Conservation (phyloP, 2,113 vertebrate species). For the Nothoprocta pentlandii region DNA sequence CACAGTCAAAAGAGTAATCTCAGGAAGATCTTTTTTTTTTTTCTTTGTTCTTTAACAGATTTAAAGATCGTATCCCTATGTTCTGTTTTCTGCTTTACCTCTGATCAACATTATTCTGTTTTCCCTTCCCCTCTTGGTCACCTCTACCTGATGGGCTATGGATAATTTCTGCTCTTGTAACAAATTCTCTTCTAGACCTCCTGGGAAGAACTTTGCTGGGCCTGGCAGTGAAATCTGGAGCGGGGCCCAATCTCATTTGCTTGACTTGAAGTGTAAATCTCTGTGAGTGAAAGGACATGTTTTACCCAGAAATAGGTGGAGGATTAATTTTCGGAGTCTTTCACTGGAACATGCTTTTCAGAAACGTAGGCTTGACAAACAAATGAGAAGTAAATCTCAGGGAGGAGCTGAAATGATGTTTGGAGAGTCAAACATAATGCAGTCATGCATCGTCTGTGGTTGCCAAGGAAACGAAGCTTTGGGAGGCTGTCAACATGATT, state of each 20-base stretch:
- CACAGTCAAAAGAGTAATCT: not conserved
- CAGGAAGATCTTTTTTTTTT: not conserved
- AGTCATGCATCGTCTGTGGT: constrained; percentile 60
- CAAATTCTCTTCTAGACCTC: constrained; percentile 10
- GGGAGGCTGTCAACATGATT: constrained; percentile 28
- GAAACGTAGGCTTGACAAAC: constrained; percentile 51
- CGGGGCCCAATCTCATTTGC: constrained; percentile 29
- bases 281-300: constrained; percentile 5
- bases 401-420: constrained; percentile 52
- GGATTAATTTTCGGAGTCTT: constrained; percentile 33
- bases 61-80: not conserved
- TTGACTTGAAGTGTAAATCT: constrained; percentile 50
- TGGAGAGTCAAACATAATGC: constrained; percentile 42
- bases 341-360: constrained; percentile 48
- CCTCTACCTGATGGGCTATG: not conserved
- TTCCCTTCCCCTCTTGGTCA: not conserved
- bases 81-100: not conserved
- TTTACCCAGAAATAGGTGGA: constrained; percentile 33
- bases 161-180: not conserved
- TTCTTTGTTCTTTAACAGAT: not conserved
- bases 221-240: constrained; percentile 36
- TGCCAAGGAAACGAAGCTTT: constrained; percentile 57
- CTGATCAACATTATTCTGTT: not conserved
- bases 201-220: not conserved
- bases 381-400: constrained; percentile 60